Conservation (phyloP, 2,113 vertebrate genomes). For the Muntiacus muntjak region DNA sequence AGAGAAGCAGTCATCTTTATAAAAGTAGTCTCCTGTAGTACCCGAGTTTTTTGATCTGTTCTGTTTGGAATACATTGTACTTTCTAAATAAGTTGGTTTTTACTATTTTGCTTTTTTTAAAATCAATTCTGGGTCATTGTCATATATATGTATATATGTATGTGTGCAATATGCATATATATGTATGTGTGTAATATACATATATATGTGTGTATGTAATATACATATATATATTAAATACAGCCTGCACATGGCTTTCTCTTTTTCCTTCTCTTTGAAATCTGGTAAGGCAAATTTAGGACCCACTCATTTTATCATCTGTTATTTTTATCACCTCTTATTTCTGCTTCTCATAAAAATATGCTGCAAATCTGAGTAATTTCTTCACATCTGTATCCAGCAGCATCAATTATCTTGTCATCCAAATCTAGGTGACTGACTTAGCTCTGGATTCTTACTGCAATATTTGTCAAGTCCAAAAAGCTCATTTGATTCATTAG, state of each 20-base stretch:
- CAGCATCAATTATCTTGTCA: background rate
- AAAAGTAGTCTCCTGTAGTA: background rate
- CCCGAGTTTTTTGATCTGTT: background rate
- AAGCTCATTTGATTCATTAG: background rate
- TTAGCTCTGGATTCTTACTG: background rate
- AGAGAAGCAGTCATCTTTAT: background rate
- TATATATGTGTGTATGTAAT: background rate
- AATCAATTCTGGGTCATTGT: background rate
- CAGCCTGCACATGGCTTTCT: background rate
- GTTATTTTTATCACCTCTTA: background rate
- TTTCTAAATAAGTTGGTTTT: background rate
- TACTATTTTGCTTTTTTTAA: fast-evolving
- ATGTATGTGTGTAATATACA: background rate
- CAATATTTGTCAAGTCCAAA: background rate
- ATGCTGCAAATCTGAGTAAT: background rate
- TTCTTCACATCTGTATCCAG: background rate
- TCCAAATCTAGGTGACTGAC: background rate
- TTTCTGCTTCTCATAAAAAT: background rate
- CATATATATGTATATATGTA: background rate
- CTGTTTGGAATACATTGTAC: background rate
- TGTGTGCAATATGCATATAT: too few species aligned
- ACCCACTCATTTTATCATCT: background rate
- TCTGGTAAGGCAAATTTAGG: background rate
- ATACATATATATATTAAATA: background rate
- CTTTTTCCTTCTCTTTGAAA: background rate